phyloP scores from a whole-genome alignment of 2,797 vertebrate genomes.

The Moxostoma hubbsi region DNA sequence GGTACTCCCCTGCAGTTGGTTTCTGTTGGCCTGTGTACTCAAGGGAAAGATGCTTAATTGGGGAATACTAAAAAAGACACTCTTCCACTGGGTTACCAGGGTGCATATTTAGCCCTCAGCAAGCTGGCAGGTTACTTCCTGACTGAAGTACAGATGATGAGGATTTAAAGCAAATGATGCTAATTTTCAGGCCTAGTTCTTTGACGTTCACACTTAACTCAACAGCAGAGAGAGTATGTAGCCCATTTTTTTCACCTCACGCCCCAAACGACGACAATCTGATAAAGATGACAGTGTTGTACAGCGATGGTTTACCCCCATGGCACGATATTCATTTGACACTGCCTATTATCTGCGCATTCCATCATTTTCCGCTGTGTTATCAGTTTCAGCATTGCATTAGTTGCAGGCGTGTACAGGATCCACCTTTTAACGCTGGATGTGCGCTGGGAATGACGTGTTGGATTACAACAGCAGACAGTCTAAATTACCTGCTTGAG shows the following conservation, averaged over 20 bases:
- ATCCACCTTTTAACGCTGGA: background rate
- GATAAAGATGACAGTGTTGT: slow-evolving; percentile 62
- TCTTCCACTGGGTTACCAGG: background rate
- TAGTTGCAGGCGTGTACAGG: slow-evolving; percentile 52
- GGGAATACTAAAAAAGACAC: background rate
- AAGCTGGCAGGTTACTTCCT: background rate
- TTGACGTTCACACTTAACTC: background rate
- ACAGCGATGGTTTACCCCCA: slow-evolving; percentile 53
- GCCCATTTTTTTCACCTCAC: slow-evolving; percentile 61
- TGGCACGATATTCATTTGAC: slow-evolving; percentile 69
- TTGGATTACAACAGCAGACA: slow-evolving; percentile 64
- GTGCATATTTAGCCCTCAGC: slow-evolving; percentile 14
- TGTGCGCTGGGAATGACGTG: slow-evolving; percentile 43
- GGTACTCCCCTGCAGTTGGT: slow-evolving; percentile 21
- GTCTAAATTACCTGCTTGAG: slow-evolving; percentile 72
- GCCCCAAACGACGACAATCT: slow-evolving; percentile 57
- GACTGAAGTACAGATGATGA: slow-evolving; percentile 17
- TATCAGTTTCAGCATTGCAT: slow-evolving; percentile 67
- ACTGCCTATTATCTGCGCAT: slow-evolving; percentile 70
- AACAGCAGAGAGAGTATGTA: background rate
- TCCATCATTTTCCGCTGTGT: slow-evolving; percentile 66
- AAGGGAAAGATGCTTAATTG: background rate
- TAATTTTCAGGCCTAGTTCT: background rate
- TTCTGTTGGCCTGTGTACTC: background rate
- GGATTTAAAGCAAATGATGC: slow-evolving; percentile 28